Conservation (phyloP, 2,888 invertebrate species). For the Xanthia icteritia region DNA sequence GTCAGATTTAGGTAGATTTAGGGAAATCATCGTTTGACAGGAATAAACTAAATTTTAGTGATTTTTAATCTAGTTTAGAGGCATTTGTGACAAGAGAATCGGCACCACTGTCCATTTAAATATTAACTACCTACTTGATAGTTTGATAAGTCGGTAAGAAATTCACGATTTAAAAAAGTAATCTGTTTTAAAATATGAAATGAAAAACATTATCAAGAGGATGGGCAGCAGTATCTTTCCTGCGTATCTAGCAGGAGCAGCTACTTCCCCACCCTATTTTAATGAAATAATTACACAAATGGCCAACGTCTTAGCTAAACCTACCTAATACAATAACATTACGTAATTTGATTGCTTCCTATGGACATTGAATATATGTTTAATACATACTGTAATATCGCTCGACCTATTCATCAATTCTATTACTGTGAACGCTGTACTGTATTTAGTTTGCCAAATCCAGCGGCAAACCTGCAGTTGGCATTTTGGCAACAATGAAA, state of each 20-base stretch:
- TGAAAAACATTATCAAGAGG: neutral
- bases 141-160: too few species aligned
- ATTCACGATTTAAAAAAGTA: too few species aligned
- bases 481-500: conserved; percentile 14
- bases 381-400: neutral
- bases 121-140: too few species aligned
- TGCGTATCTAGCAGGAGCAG: neutral
- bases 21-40: too few species aligned
- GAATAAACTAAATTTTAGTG: too few species aligned
- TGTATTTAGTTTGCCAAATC: conserved; percentile 13
- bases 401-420: conserved; percentile 5
- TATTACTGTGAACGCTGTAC: neutral
- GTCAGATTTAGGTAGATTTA: too few species aligned
- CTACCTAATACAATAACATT: neutral
- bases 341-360: conserved; percentile 10
- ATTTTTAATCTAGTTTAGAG: too few species aligned
- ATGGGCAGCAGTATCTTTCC: neutral
- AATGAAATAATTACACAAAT: conserved; percentile 1
- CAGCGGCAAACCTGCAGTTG: conserved; percentile 4
- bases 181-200: too few species aligned
- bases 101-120: too few species aligned
- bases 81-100: too few species aligned
- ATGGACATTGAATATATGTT: neutral
- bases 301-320: neutral
- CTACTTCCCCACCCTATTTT: too few species aligned